A percentile compares a stretch with the other conserved stretches of the same genome.
Evolutionary conservation across 2,888 invertebrate species (phyloP).

Genomic region (Nudaria mundana): DNA sequence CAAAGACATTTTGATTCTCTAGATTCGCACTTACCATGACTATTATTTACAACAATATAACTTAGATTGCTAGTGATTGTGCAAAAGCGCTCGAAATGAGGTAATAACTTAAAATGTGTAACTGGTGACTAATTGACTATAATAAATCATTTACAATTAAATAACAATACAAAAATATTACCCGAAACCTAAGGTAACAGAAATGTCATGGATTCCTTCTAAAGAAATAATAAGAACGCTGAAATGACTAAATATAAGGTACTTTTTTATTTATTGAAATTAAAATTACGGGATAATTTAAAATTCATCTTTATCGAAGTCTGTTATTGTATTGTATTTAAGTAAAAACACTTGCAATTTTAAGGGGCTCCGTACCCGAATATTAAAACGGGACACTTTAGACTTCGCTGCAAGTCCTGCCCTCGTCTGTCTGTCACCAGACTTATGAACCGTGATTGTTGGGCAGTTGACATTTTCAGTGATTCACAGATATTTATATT

Average conservation of each 20-base stretch:
- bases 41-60: conserved; percentile 58
- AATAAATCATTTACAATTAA: conserved; percentile 43
- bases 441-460: too few relatives aligned
- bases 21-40: conserved; percentile 31
- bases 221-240: conserved; percentile 16
- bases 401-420: too few relatives aligned
- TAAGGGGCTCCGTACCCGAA: too few relatives aligned
- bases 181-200: conserved; percentile 69
- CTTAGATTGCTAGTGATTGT: conserved; percentile 67
- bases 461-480: too few relatives aligned
- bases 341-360: too few relatives aligned
- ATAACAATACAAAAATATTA: conserved; percentile 52
- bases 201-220: conserved; percentile 64
- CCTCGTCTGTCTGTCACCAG: too few relatives aligned
- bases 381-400: too few relatives aligned
- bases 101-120: conserved; percentile 77
- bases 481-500: too few relatives aligned
- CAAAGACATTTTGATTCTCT: conserved; percentile 1
- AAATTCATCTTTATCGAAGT: too few relatives aligned
- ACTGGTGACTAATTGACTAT: conserved; percentile 79
- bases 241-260: neutral
- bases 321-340: too few relatives aligned
- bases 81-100: conserved; percentile 78
- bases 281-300: too few relatives aligned
- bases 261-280: too few relatives aligned